Evolutionary conservation across 1,140 invertebrate species (phyloP).

Genomic region (Caerostris extrusa): DNA sequence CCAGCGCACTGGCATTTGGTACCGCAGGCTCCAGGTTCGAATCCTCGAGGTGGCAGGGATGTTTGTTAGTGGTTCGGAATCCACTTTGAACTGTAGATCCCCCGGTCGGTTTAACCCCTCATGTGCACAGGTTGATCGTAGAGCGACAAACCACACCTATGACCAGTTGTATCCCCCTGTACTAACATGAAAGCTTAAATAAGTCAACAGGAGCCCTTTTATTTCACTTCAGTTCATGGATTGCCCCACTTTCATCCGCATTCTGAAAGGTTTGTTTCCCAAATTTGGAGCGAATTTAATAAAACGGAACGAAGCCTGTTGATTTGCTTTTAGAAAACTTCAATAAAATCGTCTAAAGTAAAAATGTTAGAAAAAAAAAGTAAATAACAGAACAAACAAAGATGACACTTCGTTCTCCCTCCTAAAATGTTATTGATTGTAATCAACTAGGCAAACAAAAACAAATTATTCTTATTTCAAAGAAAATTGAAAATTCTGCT

Average conservation of each 20-base stretch:
- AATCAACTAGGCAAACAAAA: constrained; percentile 5
- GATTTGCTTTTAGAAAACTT: not conserved
- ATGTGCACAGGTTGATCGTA: too few species aligned
- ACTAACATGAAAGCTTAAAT: too few species aligned
- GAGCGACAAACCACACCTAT: too few species aligned
- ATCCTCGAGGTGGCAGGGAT: too few species aligned
- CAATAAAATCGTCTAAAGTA: not conserved
- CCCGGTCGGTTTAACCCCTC: too few species aligned
- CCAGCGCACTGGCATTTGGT: too few species aligned
- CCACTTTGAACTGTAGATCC: too few species aligned
- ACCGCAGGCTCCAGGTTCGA: too few species aligned
- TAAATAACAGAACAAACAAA: too few species aligned
- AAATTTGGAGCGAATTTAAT: constrained; percentile 31
- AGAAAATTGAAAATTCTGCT: constrained; percentile 19
- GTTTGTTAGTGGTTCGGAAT: too few species aligned
- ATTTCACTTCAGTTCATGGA: not conserved
- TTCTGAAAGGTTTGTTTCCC: not conserved
- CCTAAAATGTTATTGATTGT: not conserved
- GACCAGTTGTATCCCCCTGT: too few species aligned
- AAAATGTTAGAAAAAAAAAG: not conserved
- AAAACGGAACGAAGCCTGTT: constrained; percentile 20
- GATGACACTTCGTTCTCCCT: not conserved
- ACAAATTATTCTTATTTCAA: constrained; percentile 29
- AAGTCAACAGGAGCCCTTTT: too few species aligned
- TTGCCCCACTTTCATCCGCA: not conserved